These are phyloP conservation scores for Sander vitreus DNA, from an alignment of 2,113 vertebrate genomes.

Conservation along the genomic window DNA sequence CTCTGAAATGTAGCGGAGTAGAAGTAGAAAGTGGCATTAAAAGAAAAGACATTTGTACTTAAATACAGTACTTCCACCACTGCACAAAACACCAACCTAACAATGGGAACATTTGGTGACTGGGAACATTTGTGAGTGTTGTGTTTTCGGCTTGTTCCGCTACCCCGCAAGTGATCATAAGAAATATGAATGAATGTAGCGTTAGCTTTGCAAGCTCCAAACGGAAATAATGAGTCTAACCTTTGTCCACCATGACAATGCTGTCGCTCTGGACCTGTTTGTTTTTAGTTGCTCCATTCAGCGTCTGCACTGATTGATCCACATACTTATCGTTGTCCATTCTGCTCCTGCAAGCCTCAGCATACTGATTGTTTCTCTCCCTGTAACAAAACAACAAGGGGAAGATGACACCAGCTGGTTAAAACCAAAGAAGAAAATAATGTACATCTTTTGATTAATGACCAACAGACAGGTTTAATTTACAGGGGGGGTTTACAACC, in stretches of 20 bases:
- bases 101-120: too few species aligned
- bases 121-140: too few species aligned
- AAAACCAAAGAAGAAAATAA: neutral
- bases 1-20: too few species aligned
- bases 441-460: neutral
- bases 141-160: too few species aligned
- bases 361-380: constrained; percentile 82
- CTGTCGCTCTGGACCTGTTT: constrained; percentile 89
- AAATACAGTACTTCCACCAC: too few species aligned
- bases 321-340: constrained; percentile 84
- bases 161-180: too few species aligned
- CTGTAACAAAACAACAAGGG: constrained; percentile 72
- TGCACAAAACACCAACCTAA: too few species aligned
- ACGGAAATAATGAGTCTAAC: constrained; percentile 67
- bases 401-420: neutral
- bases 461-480: neutral
- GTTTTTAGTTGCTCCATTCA: constrained; percentile 85
- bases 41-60: too few species aligned
- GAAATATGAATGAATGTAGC: too few species aligned
- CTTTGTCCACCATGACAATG: constrained; percentile 84
- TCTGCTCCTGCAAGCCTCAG: constrained; percentile 83
- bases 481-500: too few species aligned
- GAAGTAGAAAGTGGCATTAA: too few species aligned
- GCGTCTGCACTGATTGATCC: constrained; percentile 89
- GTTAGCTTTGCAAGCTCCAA: neutral